Evolutionary conservation across 64 coral and sea anemone species (phyloP).

Genomic region (Anthopleura sola): DNA sequence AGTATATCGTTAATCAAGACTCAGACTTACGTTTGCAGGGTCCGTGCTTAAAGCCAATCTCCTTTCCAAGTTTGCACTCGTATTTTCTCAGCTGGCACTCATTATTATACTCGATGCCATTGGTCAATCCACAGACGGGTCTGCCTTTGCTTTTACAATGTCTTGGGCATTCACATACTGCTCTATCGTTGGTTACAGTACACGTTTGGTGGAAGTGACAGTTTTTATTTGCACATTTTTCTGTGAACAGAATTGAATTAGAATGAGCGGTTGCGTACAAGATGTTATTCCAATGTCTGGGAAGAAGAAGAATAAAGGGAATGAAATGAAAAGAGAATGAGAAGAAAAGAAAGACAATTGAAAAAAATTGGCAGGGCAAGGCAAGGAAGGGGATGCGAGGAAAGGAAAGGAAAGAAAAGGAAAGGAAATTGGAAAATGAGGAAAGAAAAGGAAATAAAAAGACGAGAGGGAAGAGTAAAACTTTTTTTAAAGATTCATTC

Average conservation of each 20-base stretch:
- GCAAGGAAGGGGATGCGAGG: not conserved
- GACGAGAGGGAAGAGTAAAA: not conserved
- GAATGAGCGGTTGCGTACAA: too few relatives aligned
- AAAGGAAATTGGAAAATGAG: not conserved
- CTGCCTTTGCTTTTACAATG: constrained; percentile 35
- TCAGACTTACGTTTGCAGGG: constrained; percentile 54
- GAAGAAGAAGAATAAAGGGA: not conserved
- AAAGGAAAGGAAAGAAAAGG: not conserved
- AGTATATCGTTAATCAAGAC: not conserved
- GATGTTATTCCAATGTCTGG: too few relatives aligned
- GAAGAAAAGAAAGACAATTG: not conserved
- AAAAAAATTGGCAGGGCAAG: not conserved
- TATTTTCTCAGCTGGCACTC: constrained; percentile 52
- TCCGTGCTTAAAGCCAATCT: constrained; percentile 38
- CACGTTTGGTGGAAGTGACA: constrained; percentile 51
- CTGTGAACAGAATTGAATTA: not conserved
- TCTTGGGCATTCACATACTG: constrained; percentile 47
- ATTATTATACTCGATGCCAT: constrained; percentile 45
- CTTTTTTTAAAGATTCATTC: too few relatives aligned
- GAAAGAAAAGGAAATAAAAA: not conserved
- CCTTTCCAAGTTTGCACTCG: constrained; percentile 42
- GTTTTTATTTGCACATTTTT: not conserved
- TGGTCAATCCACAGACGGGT: constrained; percentile 37
- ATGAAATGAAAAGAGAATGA: not conserved
- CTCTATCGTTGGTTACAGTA: not conserved